Percentiles rank a stretch among this genome's conserved stretches.
Evolutionary conservation across 2,113 vertebrate genomes (phyloP).

Genomic region (Rhinolophus sinicus): DNA sequence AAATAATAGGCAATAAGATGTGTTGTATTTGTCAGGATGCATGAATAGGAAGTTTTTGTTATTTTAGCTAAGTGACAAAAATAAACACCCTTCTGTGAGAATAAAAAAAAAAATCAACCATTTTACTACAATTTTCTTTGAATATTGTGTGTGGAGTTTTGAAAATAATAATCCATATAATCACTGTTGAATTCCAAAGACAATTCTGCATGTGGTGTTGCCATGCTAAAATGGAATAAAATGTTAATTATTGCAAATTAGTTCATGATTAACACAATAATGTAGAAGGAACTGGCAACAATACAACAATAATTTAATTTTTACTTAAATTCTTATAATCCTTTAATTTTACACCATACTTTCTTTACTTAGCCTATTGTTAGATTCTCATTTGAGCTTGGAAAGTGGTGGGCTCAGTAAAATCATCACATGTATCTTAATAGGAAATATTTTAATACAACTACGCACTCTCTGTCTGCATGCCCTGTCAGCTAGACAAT

Average conservation of each 20-base stretch:
- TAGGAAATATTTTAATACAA: not conserved
- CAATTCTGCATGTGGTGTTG: not conserved
- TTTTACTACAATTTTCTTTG: not conserved
- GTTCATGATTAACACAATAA: constrained; percentile 30
- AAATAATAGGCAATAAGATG: not conserved
- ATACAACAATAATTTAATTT: not conserved
- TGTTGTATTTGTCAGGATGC: not conserved
- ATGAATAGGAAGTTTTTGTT: not conserved
- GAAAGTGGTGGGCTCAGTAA: not conserved
- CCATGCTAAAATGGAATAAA: not conserved
- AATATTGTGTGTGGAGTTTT: not conserved
- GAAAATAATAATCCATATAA: constrained; percentile 45
- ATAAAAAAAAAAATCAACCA: not conserved
- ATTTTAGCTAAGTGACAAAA: not conserved
- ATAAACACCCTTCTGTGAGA: not conserved
- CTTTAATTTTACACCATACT: not conserved
- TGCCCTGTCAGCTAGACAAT: not conserved
- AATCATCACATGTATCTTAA: not conserved
- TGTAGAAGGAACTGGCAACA: not conserved
- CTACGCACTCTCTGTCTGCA: not conserved
- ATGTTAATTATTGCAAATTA: constrained; percentile 47
- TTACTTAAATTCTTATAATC: not conserved
- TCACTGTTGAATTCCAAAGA: constrained; percentile 1
- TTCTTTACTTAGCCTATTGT: not conserved
- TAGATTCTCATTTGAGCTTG: not conserved